phyloP scores from a whole-genome alignment of 2,888 invertebrate species.

The Drosophila leonis region DNA sequence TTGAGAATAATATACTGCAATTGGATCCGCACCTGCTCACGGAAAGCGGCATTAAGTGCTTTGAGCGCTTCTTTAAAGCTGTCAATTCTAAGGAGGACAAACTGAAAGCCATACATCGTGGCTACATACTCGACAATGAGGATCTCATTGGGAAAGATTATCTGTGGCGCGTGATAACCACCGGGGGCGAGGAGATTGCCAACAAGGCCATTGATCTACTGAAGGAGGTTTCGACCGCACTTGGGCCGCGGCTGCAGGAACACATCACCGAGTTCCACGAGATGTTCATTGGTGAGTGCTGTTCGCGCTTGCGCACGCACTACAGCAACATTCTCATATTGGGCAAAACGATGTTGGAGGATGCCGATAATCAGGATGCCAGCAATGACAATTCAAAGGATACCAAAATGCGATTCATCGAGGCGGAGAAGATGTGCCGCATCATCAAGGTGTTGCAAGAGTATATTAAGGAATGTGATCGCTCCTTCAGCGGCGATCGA shows the following conservation, averaged over 20 bases:
- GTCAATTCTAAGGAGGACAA: conserved; percentile 98
- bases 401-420: conserved; percentile 85
- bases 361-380: conserved; percentile 60
- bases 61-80: conserved; percentile 89
- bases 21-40: conserved; percentile 96
- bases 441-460: conserved; percentile 97
- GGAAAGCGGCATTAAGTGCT: conserved; percentile 97
- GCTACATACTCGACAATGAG: conserved; percentile 95
- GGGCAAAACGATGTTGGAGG: conserved; percentile 78
- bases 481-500: conserved; percentile 94
- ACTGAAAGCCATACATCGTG: conserved; percentile 93
- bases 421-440: conserved; percentile 95
- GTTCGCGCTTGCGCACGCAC: conserved; percentile 93
- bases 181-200: conserved; percentile 96
- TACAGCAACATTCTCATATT: conserved; percentile 91
- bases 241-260: conserved; percentile 94
- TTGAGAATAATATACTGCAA: conserved; percentile 96
- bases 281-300: conserved; percentile 96
- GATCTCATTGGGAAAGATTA: conserved; percentile 98
- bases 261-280: conserved; percentile 94
- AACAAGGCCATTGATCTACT: conserved; percentile 95
- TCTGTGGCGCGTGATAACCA: conserved; percentile 96
- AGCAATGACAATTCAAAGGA: conserved; percentile 81
- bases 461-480: conserved; percentile 97
- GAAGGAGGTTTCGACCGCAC: conserved; percentile 96